Base-by-base conservation (phyloP, 2,797 vertebrate genomes). In the Fundulus diaphanus region DNA sequence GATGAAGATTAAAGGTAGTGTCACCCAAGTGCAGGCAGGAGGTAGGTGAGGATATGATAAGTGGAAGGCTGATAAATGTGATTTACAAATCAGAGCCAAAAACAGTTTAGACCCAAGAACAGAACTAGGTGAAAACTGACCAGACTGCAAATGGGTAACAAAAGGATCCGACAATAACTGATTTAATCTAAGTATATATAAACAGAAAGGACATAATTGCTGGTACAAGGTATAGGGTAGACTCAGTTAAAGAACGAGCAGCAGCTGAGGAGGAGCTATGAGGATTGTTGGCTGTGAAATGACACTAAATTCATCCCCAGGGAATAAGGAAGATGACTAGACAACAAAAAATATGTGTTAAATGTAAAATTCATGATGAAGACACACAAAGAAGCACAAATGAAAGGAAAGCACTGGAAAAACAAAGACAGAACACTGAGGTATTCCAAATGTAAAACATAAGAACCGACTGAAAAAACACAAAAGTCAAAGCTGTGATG, bases 1-100 rank as follows among this genome's bases (percentile, higher is more conserved):
- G 85, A 82, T 87, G 76, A 75, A 80, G 79, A 70, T 89, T 86
- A 82, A 85, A 76, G 72, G 22, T 7, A 18, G 16, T 29, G 56
- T 57, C 5, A 57, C 15, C 16, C 15, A 16, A 31, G 18, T 16
- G 3, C 15, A 57, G 29, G 54, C n/a, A 51, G 49, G 49, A 51
- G 22, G 22, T 7, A 51, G 48, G 22, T 18, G 29, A 15, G 54
- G n/a, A 56, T 56, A 56, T 56, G n/a, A n/a, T n/a, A n/a, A n/a
- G n/a, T n/a, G n/a, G n/a, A n/a, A n/a, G n/a, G n/a, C 27, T 56
- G n/a, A 56, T 56, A 56, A 56, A 7, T 29, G 13, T 29, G 5
- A 56, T 16, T 15, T 56, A 6, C 27, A 56, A 29, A 2, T 16
- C 27, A 56, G 9, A 56, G 0, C 52, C 12, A 3, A 27, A 29